A percentile compares a stretch with the other conserved stretches of the same genome.
These are phyloP conservation scores for Heliconius ethilla DNA, from an alignment of 2,888 invertebrate species.

Conservation along the genomic window DNA sequence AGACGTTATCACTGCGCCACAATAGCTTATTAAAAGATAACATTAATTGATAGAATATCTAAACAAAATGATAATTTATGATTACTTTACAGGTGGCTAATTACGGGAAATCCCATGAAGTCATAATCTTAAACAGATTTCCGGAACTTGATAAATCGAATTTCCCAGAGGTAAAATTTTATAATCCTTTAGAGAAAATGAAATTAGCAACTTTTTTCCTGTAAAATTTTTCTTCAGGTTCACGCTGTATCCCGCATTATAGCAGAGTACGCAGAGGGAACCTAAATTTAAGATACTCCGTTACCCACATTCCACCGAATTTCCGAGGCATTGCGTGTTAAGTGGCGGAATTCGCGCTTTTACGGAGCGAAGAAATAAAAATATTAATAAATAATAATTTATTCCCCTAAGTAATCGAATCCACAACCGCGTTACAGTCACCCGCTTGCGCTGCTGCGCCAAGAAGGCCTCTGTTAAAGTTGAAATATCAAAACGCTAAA, in stretches of 20 bases:
- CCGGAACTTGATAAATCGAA: slow-evolving; percentile 9
- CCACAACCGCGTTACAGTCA: no score
- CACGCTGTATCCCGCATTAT: no score
- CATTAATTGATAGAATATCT: background rate
- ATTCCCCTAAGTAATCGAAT: no score
- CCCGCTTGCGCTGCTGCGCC: no score
- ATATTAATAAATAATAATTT: no score
- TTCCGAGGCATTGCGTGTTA: no score
- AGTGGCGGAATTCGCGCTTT: no score
- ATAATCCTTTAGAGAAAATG: slow-evolving; percentile 4
- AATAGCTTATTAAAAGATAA: background rate
- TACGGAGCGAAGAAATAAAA: no score
- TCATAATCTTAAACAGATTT: background rate
- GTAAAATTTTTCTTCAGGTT: background rate
- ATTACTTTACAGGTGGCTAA: background rate
- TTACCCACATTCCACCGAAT: no score
- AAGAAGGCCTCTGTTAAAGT: background rate
- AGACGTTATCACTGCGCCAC: background rate
- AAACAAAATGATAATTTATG: background rate
- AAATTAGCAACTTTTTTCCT: slow-evolving; percentile 1
- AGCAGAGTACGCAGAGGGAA: no score
- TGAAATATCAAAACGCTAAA: slow-evolving; percentile 17
- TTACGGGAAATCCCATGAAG: background rate
- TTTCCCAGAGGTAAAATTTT: slow-evolving; percentile 16
- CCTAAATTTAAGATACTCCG: no score